Evolutionary conservation across 2,888 invertebrate species (phyloP).

Genomic region (Pandemis heparana): DNA sequence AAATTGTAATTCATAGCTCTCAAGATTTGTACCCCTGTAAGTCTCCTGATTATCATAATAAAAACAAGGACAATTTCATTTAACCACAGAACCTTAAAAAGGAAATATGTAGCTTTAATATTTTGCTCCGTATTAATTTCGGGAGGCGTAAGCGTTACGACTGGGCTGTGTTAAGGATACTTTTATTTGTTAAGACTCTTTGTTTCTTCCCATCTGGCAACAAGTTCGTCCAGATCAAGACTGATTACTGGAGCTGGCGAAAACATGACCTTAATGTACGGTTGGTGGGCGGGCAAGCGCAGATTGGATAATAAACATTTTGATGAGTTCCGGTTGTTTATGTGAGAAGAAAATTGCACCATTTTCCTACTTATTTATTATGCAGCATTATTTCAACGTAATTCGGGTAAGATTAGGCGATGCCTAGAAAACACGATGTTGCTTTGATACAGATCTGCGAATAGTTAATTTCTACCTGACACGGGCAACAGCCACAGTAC

Average conservation of each 20-base stretch:
- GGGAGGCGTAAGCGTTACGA: not conserved
- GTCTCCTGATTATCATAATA: not conserved
- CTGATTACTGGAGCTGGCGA: constrained; percentile 35
- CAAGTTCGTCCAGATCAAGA: constrained; percentile 27
- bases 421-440: not conserved
- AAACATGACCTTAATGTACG: constrained; percentile 39
- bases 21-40: not conserved
- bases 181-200: constrained; percentile 13
- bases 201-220: constrained; percentile 25
- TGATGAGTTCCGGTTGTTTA: constrained; percentile 40
- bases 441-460: not conserved
- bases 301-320: constrained; percentile 43
- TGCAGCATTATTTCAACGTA: constrained; percentile 15
- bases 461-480: not conserved
- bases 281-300: constrained; percentile 29
- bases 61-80: not conserved
- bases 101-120: constrained; percentile 1
- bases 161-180: not conserved
- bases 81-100: not conserved
- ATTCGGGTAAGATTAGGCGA: constrained; percentile 4
- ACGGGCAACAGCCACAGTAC: not conserved
- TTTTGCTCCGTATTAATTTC: not conserved
- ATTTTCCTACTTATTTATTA: constrained; percentile 34
- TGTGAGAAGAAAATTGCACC: constrained; percentile 36
- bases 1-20: not conserved